These are phyloP conservation scores for Drosophila baimaii DNA, from an alignment of 1,140 invertebrate genomes.

Conservation along the genomic window DNA sequence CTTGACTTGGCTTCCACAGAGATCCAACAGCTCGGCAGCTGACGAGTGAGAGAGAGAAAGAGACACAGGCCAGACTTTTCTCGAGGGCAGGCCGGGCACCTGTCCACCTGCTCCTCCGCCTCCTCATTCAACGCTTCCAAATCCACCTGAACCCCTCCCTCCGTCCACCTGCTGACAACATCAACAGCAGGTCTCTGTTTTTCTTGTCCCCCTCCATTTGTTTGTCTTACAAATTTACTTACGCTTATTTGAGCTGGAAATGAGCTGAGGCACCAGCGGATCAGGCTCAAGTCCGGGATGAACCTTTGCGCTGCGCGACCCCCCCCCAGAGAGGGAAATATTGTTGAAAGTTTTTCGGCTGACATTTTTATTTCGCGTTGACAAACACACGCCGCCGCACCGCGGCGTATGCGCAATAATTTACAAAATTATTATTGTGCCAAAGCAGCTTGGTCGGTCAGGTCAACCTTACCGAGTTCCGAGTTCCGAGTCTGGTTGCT, in stretches of 20 bases:
- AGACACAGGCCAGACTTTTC: conserved; percentile 35
- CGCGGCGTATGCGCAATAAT: conserved; percentile 76
- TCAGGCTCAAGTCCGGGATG: conserved; percentile 14
- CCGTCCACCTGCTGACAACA: conserved; percentile 20
- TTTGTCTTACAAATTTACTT: conserved; percentile 82
- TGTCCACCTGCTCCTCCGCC: conserved; percentile 38
- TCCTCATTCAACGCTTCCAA: neutral
- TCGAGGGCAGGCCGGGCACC: conserved; percentile 30
- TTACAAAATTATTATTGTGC: conserved; percentile 73
- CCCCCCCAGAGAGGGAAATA: conserved; percentile 23
- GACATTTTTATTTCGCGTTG: conserved; percentile 54
- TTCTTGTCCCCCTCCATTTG: conserved; percentile 59
- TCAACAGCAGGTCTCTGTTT: conserved; percentile 55
- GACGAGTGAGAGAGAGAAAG: conserved; percentile 22
- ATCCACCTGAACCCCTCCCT: conserved; percentile 6
- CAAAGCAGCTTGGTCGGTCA: conserved; percentile 12
- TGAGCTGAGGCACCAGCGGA: conserved; percentile 56
- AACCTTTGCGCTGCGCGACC: conserved; percentile 2
- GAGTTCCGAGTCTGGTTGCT: neutral
- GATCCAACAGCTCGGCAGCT: neutral
- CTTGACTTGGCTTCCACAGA: conserved; percentile 65
- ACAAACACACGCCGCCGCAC: conserved; percentile 72
- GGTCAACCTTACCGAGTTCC: conserved; percentile 9
- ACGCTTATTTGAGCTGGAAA: conserved; percentile 79
- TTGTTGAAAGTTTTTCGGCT: conserved; percentile 39